Base-by-base conservation (phyloP, 1,140 invertebrate species). In the Drosophila ironensis region DNA sequence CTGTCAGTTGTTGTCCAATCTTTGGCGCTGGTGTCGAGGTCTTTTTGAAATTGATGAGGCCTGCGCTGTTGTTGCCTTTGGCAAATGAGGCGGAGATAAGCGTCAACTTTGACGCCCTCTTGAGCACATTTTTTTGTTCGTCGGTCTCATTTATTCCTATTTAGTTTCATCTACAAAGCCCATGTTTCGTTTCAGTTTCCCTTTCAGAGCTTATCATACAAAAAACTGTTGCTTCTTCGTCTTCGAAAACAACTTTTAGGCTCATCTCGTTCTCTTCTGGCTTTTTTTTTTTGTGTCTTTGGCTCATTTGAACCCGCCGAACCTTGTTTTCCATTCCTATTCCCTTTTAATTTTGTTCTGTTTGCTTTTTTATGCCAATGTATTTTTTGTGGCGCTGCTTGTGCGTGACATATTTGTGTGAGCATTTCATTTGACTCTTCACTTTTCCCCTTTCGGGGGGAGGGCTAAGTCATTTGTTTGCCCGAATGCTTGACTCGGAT, bases 61-160 rank as follows among this genome's bases (percentile, higher is more conserved):
- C 60, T 76, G n/a, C n/a, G n/a, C 67, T 67, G 63, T 66, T 75
- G 77, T 75, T 76, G 76, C 51, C 53, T 74, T 71, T 80, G 77
- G 77, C 77, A 81, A 81, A 81, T 81, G 77, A 81, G 77, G 77
- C 77, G 68, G 61, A 82, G 77, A 81, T 81, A 81, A 81, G 77
- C 77, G 60, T 72, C 67, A 81, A 82, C 72, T 81, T 82, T 76
- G 77, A 81, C 72, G 77, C 77, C 68, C 54, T 78, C 57, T 78
- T 56, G 45, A 37, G 28, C 63, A 60, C 59, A 60, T 60, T 60
- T 60, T 60, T 42, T 37, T 2, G 52, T 22, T 35, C n/a, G n/a
- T 33, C 37, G 35, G 35, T 57, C 52, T 59, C 19, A 33, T 44
- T 57, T 37, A 17, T 33, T 60, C 35, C 14, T 35, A 12, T 6